A percentile compares a stretch with the other conserved stretches of the same genome.
phyloP scores from a whole-genome alignment of 2,797 vertebrate genomes.

The Neostethus bicornis region DNA sequence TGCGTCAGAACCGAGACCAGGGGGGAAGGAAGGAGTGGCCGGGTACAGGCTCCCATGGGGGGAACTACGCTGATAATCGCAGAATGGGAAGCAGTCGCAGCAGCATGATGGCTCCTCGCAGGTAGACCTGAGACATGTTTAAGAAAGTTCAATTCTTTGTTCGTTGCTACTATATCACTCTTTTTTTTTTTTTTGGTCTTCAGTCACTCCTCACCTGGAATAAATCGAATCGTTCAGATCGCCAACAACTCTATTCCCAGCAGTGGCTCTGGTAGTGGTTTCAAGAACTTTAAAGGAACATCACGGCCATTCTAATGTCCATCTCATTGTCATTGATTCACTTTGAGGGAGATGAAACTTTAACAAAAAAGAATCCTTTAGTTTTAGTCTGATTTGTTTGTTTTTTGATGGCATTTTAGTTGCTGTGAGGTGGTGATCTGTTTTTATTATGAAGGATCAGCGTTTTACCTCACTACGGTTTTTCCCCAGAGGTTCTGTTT shows the following conservation, averaged over 20 bases:
- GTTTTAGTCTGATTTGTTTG: constrained; percentile 76
- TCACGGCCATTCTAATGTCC: constrained; percentile 86
- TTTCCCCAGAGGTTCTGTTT: constrained; percentile 65
- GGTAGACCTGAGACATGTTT: constrained; percentile 74
- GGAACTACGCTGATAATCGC: constrained; percentile 85
- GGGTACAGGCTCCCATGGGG: constrained; percentile 85
- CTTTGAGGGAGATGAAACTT: constrained; percentile 37
- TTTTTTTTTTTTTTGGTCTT: constrained; percentile 27
- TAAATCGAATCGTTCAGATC: constrained; percentile 97
- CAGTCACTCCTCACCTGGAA: constrained; percentile 91
- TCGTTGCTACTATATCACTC: constrained; percentile 1
- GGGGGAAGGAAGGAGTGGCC: constrained; percentile 97
- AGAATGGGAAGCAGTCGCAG: constrained; percentile 87
- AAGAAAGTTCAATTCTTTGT: neutral
- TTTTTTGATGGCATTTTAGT: constrained; percentile 70
- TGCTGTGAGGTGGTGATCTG: constrained; percentile 50
- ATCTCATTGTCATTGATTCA: constrained; percentile 19
- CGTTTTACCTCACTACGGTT: constrained; percentile 62
- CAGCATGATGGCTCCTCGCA: constrained; percentile 87
- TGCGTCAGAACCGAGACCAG: constrained; percentile 87
- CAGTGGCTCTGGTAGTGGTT: constrained; percentile 88
- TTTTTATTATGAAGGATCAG: constrained; percentile 74
- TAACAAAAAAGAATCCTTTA: constrained; percentile 59
- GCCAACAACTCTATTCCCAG: constrained; percentile 90
- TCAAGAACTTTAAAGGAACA: constrained; percentile 95